Base-by-base conservation (phyloP, 2,888 invertebrate species). In the Autographa pulchrina region DNA sequence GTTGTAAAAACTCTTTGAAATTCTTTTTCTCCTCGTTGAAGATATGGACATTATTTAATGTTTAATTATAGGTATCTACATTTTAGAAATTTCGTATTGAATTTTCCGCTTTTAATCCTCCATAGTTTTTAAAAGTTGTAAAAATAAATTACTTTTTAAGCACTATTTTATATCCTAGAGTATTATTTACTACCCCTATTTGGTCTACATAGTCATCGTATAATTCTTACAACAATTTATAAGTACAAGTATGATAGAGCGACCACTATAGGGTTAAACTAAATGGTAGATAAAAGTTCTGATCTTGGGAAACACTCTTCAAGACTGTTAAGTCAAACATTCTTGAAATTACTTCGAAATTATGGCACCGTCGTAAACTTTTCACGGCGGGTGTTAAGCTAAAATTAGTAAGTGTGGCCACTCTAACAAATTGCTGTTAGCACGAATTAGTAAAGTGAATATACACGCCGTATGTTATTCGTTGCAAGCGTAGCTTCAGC, bases 281-380 rank as follows among this genome's bases (percentile, higher is more conserved):
- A 89, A 91, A 88, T 87, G 87, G 90, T 91, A 91, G 89, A 88
- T 87, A 87, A 90, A 92, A 92, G 89, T 84, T 85, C 81, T 84
- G 88, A 89, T 88, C 88, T 89, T 84, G 83, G 84, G 87, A 90
- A 91, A 90, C 90, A 90, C 90, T 93, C 90, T 88, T 86, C 84
- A 92, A 91, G 86, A 89, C 90, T 91, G 85, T 89, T 88, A 88
- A 93, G 92, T 92, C 91, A 87, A 91, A 92, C 93, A 95, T 94
- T 95, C 93, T 91, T 93, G 91, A 92, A 92, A 94, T 94, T 89
- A 89, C 93, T 92, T 86, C 87, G 88, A 92, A 93, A 93, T 94
- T 95, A 94, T 95, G 92, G 93, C 94, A 93, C 91, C 90, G 91
- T 92, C 92, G 91, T 93, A 91, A 93, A 93, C 88, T 92, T 92